A percentile compares a stretch with the other conserved stretches of the same genome.
Conservation (phyloP, 2,888 invertebrate species). For the Chaetogeoica ovagalla region DNA sequence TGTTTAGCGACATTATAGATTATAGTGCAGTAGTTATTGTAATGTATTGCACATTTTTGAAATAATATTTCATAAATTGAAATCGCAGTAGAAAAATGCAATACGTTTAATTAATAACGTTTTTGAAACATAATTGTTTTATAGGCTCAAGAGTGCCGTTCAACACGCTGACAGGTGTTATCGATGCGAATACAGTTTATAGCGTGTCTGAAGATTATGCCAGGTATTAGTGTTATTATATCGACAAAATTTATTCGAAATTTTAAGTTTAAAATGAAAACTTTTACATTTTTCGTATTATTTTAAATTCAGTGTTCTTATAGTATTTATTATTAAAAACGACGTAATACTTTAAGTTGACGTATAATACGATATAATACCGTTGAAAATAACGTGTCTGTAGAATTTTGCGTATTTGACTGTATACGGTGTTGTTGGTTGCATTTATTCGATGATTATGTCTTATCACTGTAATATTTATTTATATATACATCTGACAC, state of each 20-base stretch:
- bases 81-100: background rate
- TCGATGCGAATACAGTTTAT: conserved; percentile 89
- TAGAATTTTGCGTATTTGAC: too few species aligned
- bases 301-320: background rate
- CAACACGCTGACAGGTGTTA: conserved; percentile 82
- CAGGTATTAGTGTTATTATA: conserved; percentile 57
- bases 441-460: too few species aligned
- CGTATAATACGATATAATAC: too few species aligned
- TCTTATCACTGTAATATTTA: too few species aligned
- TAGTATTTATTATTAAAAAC: background rate
- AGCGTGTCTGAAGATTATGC: conserved; percentile 82
- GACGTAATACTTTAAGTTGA: too few species aligned
- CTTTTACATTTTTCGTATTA: background rate
- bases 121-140: conserved; percentile 23
- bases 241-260: background rate
- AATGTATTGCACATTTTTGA: too few species aligned
- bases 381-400: too few species aligned
- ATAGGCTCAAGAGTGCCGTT: conserved; percentile 80
- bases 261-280: background rate
- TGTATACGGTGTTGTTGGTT: too few species aligned
- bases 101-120: background rate
- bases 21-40: too few species aligned
- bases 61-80: too few species aligned
- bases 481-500: too few species aligned
- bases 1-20: too few species aligned